Conservation (phyloP, 1,140 invertebrate species). For the Berghia stephanieae region DNA sequence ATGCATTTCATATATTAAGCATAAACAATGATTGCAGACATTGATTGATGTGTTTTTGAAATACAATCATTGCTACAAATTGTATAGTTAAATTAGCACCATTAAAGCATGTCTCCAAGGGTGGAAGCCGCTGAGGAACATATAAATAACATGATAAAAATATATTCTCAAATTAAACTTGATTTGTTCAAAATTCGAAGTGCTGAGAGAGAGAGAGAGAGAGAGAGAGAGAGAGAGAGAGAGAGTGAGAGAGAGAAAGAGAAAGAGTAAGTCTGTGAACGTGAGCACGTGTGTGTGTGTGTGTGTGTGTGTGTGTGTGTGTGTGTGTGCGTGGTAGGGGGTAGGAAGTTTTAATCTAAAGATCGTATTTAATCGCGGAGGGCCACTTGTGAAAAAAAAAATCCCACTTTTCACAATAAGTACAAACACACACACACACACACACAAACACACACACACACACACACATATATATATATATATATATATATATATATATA, state of each 20-base stretch:
- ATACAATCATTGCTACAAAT: neutral
- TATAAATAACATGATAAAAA: neutral
- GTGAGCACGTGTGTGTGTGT: too few species aligned
- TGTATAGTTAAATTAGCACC: neutral
- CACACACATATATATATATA: too few species aligned
- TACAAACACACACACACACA: too few species aligned
- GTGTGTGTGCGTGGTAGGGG: too few species aligned
- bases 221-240: slow-evolving; percentile 1
- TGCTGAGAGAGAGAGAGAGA: neutral
- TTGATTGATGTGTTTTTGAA: neutral
- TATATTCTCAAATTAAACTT: neutral
- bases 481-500: too few species aligned
- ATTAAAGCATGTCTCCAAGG: neutral
- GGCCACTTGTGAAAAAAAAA: too few species aligned
- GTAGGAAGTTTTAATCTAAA: too few species aligned
- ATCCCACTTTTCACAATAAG: too few species aligned
- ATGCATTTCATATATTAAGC: too few species aligned
- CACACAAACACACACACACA: too few species aligned
- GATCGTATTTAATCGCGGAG: too few species aligned
- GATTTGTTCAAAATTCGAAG: neutral
- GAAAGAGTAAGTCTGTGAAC: neutral
- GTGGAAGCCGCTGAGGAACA: neutral
- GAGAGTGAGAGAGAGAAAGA: neutral
- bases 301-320: too few species aligned
- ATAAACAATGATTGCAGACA: neutral